Base-by-base conservation (phyloP, 2,888 invertebrate species). In the Drosophila phalerata region DNA sequence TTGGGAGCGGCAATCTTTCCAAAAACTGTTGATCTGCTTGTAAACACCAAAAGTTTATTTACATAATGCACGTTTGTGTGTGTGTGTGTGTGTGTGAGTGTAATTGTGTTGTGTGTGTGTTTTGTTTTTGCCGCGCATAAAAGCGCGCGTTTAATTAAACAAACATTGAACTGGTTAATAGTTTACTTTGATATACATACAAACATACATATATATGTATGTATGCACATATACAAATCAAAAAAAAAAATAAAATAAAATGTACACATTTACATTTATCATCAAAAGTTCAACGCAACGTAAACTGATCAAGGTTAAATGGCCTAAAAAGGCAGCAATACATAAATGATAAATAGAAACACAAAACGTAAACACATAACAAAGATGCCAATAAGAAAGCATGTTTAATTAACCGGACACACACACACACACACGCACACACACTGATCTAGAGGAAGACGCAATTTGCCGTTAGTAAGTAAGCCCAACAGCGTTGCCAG, bases 281-380 rank as follows among this genome's bases (percentile, higher is more conserved):
- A 73, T 77, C 47, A 70, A 85, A 79, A 88, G 88, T 88, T 81
- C 81, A 81, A 82, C 83, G 83, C 71, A 85, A 82, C 69, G 53
- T n/a, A 69, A 71, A 79, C 69, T 63, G 79, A 82, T 85, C 82
- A 82, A 82, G 82, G 82, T 82, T 82, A 82, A 85, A 86, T 78
- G 66, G 48, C 55, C 49, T 42, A 70, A 68, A 68, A 69, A 66
- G 62, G 64, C 77, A 65, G 47, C 30, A 56, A 65, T 25, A 64
- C 69, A 56, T 37, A 60, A 80, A 75, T 34, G 42, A 34, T 28
- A 62, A 69, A 71, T 65, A 61, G 45, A 67, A 69, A 61, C 57
- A 47, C 45, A 61, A 63, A 63, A 56, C 37, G 49, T 34, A 63
- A 68, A 42, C 63, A 73, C 56, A 63, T 60, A 53, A 73, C 60